phyloP scores from a whole-genome alignment of 2,888 invertebrate species.

The Tipula unca region DNA sequence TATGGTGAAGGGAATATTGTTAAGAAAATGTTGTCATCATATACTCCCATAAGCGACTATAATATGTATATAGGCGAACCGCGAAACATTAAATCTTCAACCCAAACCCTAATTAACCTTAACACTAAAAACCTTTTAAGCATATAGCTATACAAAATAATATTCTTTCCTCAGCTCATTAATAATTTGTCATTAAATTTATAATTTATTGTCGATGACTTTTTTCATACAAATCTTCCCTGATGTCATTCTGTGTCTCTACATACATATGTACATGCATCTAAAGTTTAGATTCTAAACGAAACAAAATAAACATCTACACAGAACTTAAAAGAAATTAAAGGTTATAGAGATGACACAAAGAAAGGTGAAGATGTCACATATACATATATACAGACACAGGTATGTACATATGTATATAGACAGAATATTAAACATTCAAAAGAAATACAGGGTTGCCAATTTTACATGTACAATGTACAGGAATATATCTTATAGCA shows the following conservation, averaged over 20 bases:
- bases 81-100: neutral
- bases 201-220: neutral
- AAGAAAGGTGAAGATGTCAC: slow-evolving; percentile 8
- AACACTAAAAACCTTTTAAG: neutral
- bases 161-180: neutral
- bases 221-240: neutral
- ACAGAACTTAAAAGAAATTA: neutral
- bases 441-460: neutral
- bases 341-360: slow-evolving; percentile 3
- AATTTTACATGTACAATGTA: neutral
- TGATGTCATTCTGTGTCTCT: neutral
- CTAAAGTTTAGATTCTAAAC: too few relatives aligned
- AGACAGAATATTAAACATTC: neutral
- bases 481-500: too few relatives aligned
- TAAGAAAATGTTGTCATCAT: neutral
- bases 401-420: too few relatives aligned
- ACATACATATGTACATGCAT: neutral
- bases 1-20: neutral
- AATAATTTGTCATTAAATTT: neutral
- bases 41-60: neutral
- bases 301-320: neutral
- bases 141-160: neutral
- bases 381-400: neutral
- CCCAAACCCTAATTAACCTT: neutral
- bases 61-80: neutral